Evolutionary conservation across 2,888 invertebrate species (phyloP).

Genomic region (Lycocerus yunnanus): DNA sequence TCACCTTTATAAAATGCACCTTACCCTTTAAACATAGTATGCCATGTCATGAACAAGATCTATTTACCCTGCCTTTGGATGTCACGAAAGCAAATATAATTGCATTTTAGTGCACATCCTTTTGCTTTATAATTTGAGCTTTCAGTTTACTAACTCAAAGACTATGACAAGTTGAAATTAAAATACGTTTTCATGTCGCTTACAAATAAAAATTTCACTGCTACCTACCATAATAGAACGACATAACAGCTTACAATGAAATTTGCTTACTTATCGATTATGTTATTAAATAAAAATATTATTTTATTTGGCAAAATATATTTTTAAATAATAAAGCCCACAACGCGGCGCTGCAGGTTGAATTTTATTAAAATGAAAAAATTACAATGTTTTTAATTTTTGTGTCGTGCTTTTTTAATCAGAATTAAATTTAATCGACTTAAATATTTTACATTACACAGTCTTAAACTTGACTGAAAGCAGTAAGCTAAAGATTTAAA

Average conservation of each 20-base stretch:
- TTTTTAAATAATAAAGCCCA: no score
- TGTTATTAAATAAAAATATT: no score
- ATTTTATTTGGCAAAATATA: no score
- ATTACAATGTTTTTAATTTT: not conserved
- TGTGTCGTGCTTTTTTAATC: not conserved
- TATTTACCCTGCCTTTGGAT: not conserved
- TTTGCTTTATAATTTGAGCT: not conserved
- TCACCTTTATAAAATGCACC: not conserved
- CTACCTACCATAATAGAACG: no score
- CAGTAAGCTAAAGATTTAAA: not conserved
- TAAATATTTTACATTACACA: not conserved
- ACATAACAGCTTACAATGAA: no score
- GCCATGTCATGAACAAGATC: not conserved
- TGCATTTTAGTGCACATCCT: not conserved
- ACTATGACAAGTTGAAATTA: not conserved
- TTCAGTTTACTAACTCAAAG: not conserved
- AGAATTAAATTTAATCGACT: not conserved
- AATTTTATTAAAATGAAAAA: not conserved
- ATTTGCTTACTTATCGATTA: no score
- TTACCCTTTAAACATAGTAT: not conserved
- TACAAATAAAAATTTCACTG: no score
- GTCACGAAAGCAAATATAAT: not conserved
- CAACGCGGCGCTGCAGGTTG: not conserved
- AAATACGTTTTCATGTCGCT: not conserved
- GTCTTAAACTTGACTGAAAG: not conserved